Percentiles rank a stretch among this genome's conserved stretches.
phyloP scores from a whole-genome alignment of 2,797 vertebrate species.

The Pterois miles region DNA sequence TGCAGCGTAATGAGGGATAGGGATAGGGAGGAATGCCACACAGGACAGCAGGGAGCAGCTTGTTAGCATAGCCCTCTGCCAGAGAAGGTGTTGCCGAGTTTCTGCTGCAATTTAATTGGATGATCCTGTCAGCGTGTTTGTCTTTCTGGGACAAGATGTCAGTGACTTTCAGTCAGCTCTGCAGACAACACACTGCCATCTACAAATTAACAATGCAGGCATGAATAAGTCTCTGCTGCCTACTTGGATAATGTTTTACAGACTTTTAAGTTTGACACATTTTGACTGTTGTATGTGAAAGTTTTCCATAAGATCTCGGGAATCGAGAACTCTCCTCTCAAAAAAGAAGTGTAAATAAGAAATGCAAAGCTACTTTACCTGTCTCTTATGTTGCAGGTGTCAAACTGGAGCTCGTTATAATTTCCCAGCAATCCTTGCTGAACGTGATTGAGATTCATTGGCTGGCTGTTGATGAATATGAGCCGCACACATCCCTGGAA shows the following conservation, averaged over 20 bases:
- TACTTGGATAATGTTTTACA: constrained; percentile 28
- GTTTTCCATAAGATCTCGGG: neutral
- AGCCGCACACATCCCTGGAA: constrained; percentile 98
- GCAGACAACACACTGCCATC: constrained; percentile 52
- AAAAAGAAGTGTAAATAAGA: constrained; percentile 8
- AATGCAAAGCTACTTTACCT: constrained; percentile 83
- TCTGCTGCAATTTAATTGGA: constrained; percentile 76
- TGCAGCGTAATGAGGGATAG: constrained; percentile 70
- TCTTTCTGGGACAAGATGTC: constrained; percentile 69
- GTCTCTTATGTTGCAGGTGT: constrained; percentile 97
- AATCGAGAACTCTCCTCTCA: neutral
- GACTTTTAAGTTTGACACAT: constrained; percentile 1
- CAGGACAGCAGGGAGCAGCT: constrained; percentile 70
- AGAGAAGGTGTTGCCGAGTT: constrained; percentile 50
- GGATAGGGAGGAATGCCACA: constrained; percentile 25
- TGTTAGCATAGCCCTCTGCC: constrained; percentile 75
- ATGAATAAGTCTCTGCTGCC: constrained; percentile 42
- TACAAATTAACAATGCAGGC: constrained; percentile 57
- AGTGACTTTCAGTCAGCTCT: constrained; percentile 56
- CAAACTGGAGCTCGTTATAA: constrained; percentile 93
- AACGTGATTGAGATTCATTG: constrained; percentile 90
- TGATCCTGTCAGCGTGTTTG: constrained; percentile 71
- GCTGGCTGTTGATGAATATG: constrained; percentile 94
- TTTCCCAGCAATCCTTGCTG: constrained; percentile 93
- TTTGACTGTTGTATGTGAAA: neutral